phyloP scores from a whole-genome alignment of 53 echinoderm and acorn worm species.

The Patiria pectinifera region DNA sequence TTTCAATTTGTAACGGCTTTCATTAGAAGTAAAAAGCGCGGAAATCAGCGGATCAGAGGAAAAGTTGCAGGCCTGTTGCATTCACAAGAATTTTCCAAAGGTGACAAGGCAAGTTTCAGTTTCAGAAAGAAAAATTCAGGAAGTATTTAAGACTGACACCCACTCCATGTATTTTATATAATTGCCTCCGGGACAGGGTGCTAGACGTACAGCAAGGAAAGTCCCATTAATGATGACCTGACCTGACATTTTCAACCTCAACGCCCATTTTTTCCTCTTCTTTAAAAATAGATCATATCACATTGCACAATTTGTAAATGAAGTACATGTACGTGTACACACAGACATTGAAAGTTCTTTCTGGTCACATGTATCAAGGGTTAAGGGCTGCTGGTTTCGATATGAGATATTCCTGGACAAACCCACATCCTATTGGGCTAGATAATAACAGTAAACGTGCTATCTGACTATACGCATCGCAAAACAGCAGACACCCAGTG shows the following conservation, averaged over 20 bases:
- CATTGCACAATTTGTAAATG: slow-evolving; percentile 14
- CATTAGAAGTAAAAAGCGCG: no score
- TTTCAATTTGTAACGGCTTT: no score
- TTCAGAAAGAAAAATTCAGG: no score
- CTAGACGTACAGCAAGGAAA: no score
- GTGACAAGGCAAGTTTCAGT: no score
- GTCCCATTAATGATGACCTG: neutral
- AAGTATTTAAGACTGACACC: no score
- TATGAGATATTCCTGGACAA: slow-evolving; percentile 48
- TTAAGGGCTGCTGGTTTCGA: slow-evolving; percentile 32
- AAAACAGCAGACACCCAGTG: slow-evolving; percentile 24
- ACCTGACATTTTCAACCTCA: neutral
- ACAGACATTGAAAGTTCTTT: neutral
- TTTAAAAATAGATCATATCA: neutral
- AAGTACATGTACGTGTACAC: neutral
- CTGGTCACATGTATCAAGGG: neutral
- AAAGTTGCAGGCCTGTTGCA: no score
- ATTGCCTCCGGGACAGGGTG: no score
- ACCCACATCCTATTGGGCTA: slow-evolving; percentile 43
- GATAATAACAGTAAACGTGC: neutral
- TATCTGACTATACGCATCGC: neutral
- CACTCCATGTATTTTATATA: no score
- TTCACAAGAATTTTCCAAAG: no score
- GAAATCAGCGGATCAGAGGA: no score
- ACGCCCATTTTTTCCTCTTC: neutral